These are phyloP conservation scores for Percina caprodes DNA, from an alignment of 2,113 vertebrate genomes.

Conservation along the genomic window DNA sequence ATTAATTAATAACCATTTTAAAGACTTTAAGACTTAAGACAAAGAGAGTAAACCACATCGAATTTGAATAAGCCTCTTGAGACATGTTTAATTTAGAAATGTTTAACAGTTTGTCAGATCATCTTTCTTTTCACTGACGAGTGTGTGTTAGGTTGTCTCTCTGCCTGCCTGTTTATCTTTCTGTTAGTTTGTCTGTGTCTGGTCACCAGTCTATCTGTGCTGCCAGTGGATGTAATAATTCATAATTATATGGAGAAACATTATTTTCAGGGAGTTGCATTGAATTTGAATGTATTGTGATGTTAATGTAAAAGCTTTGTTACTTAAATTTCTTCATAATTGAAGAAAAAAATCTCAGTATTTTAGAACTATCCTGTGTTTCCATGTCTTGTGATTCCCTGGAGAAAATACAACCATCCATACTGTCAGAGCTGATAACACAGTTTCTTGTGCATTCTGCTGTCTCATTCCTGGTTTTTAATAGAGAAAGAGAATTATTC, in stretches of 20 bases:
- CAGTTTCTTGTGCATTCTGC: conserved; percentile 39
- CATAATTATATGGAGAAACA: conserved; percentile 1
- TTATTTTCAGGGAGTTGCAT: conserved; percentile 27
- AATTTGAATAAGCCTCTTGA: neutral
- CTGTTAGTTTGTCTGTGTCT: neutral
- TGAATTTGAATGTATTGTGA: conserved; percentile 51
- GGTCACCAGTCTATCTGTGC: conserved; percentile 2
- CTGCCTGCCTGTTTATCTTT: neutral
- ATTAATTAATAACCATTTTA: neutral
- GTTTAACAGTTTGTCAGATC: neutral
- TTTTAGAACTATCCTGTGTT: conserved; percentile 30
- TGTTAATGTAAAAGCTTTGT: conserved; percentile 43
- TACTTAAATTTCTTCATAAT: conserved; percentile 35
- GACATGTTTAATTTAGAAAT: neutral
- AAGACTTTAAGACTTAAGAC: too few species aligned
- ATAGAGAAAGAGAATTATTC: conserved; percentile 59
- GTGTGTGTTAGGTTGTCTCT: neutral
- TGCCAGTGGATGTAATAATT: conserved; percentile 6
- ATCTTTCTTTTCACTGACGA: neutral
- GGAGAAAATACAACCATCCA: conserved; percentile 61
- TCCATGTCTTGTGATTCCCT: conserved; percentile 16
- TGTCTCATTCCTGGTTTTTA: conserved; percentile 50
- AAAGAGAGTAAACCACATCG: neutral
- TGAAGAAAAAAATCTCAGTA: neutral
- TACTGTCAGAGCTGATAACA: conserved; percentile 67